Evolutionary conservation across 1,140 invertebrate genomes (phyloP).

Genomic region (Zaprionus africanus): DNA sequence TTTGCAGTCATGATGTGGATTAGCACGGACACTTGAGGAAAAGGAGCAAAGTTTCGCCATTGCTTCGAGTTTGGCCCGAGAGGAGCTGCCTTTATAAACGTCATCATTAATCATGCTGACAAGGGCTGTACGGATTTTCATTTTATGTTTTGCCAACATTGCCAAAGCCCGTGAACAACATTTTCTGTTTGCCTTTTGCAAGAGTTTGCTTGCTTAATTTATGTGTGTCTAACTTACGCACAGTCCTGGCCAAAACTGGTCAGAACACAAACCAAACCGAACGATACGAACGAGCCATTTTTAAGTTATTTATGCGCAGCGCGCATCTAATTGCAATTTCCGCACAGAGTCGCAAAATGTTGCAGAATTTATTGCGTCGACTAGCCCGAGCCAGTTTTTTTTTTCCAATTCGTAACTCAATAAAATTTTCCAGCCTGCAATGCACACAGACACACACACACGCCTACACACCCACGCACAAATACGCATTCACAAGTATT

Average conservation of each 20-base stretch:
- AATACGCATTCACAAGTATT: slow-evolving; percentile 34
- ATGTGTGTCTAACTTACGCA: slow-evolving; percentile 61
- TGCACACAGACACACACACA: slow-evolving; percentile 21
- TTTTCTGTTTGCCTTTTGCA: slow-evolving; percentile 63
- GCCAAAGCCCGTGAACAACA: slow-evolving; percentile 49
- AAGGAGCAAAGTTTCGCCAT: slow-evolving; percentile 40
- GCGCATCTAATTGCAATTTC: slow-evolving; percentile 77
- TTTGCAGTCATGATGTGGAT: slow-evolving; percentile 83
- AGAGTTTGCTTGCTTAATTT: slow-evolving; percentile 71
- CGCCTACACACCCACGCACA: slow-evolving; percentile 27
- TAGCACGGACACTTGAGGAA: slow-evolving; percentile 73
- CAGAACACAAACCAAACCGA: not conserved
- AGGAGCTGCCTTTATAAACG: slow-evolving; percentile 72
- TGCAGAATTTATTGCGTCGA: slow-evolving; percentile 66
- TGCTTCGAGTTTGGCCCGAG: slow-evolving; percentile 21
- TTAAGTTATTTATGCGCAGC: slow-evolving; percentile 71
- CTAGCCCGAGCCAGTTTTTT: slow-evolving; percentile 6
- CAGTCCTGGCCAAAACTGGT: slow-evolving; percentile 36
- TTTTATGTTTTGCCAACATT: slow-evolving; percentile 49
- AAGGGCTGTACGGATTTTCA: slow-evolving; percentile 76
- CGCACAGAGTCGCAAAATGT: slow-evolving; percentile 72
- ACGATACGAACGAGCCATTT: slow-evolving; percentile 32
- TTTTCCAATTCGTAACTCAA: slow-evolving; percentile 59
- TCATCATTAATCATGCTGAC: slow-evolving; percentile 83
- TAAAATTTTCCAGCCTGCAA: slow-evolving; percentile 50